Base-by-base conservation (phyloP, 2,888 invertebrate species). In the Slavum lentiscoides region DNA sequence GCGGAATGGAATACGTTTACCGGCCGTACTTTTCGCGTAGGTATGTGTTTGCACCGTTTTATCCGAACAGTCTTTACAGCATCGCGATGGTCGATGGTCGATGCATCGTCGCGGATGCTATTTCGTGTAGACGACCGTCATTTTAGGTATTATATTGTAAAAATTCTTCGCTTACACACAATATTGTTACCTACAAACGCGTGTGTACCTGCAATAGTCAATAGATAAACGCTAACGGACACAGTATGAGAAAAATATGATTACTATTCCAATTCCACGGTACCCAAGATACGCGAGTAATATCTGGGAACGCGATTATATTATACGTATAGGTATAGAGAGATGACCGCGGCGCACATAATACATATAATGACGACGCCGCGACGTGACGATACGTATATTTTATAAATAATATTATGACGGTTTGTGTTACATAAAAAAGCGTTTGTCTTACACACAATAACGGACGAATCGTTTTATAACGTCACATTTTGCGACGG, bases 231-330 rank as follows among this genome's bases (percentile, higher is more conserved):
- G 21, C 43, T n/a, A 21, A 21, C 39, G 39, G 17, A 37, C n/a
- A 61, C 72, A 72, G 4, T 30, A 30, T 72, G 72, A 59, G 72
- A 72, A 72, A 70, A 59, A 72, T n/a, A n/a, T 72, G 15, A 39
- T 61, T 72, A 21, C 21, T 1, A 30, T 13, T 0, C 21, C 59
- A 61, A 72, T 72, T 72, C 59, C 72, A 72, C 43, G 72, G 72
- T 72, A 72, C 59, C 49, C 13, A 49, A 1, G 11, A 15, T 30
- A 30, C 30, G 30, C 30, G 30, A 30, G 4, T 30, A 30, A 30
- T 30, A 30, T 30, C 30, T 30, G 30, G 30, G 30, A 30, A 30
- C 4, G 4, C 30, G 30, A 49, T 39, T 39, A 39, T 39, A 39
- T 8, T 39, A 39, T 49, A 49, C 13, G 21, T 39, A 21, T 72